Percentiles rank a stretch among this genome's conserved stretches.
These are phyloP conservation scores for Temnothorax ravouxi DNA, from an alignment of 2,888 invertebrate species.

Conservation along the genomic window DNA sequence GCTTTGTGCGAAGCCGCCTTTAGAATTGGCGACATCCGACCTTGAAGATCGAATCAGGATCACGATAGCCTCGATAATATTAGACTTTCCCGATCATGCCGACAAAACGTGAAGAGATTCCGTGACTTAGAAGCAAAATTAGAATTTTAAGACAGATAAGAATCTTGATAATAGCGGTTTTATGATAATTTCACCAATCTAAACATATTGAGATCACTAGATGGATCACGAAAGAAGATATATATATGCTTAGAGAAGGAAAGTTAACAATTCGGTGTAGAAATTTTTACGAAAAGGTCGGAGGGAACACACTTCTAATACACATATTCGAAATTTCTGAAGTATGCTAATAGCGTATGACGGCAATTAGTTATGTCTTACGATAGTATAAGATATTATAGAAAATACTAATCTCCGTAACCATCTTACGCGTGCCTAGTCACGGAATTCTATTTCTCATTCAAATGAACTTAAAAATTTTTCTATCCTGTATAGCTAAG, in stretches of 20 bases:
- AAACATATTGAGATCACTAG: not conserved
- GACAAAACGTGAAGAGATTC: conserved; percentile 12
- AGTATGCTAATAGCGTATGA: conserved; percentile 2
- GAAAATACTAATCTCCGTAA: not conserved
- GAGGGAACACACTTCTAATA: not conserved
- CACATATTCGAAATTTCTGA: not conserved
- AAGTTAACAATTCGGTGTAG: not conserved
- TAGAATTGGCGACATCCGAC: conserved; percentile 66
- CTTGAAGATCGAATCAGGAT: conserved; percentile 67
- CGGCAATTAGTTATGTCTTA: conserved; percentile 10
- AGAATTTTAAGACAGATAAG: conserved; percentile 3
- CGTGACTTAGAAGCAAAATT: not conserved
- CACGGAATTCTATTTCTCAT: not conserved
- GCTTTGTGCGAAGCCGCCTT: conserved; percentile 70
- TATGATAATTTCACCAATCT: conserved; percentile 25
- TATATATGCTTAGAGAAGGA: no score
- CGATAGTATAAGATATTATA: not conserved
- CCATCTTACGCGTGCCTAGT: not conserved
- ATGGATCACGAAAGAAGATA: not conserved
- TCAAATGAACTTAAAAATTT: not conserved
- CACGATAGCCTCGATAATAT: conserved; percentile 42
- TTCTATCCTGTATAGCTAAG: not conserved
- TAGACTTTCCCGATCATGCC: conserved; percentile 26
- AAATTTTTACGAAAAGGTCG: not conserved
- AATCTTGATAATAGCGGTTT: conserved; percentile 3